Conservation (phyloP, 1,140 invertebrate species). For the Chlorops oryzae region DNA sequence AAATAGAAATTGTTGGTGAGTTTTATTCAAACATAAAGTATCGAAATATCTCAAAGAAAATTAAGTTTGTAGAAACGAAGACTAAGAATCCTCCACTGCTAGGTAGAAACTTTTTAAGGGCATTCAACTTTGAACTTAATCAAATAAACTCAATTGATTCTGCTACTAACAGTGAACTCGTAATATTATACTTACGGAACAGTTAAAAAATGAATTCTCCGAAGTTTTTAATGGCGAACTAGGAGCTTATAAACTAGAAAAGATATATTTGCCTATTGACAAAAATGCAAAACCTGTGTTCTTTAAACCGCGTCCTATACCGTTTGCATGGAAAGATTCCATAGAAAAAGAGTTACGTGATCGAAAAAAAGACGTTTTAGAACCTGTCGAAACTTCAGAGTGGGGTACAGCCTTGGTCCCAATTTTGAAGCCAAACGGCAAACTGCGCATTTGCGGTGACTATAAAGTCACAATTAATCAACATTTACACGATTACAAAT, state of each 20-base stretch:
- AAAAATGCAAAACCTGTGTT: not conserved
- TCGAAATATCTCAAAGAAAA: too few species aligned
- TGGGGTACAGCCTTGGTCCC: slow-evolving; percentile 6
- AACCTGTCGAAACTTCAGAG: not conserved
- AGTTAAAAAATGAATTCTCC: not conserved
- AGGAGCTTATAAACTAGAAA: not conserved
- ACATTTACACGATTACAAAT: slow-evolving; percentile 19
- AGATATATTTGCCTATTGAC: slow-evolving; percentile 1
- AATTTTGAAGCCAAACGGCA: not conserved
- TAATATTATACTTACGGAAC: not conserved
- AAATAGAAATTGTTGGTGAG: too few species aligned
- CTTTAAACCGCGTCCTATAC: not conserved
- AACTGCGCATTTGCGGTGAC: slow-evolving; percentile 1
- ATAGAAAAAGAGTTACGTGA: not conserved
- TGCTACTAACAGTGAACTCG: not conserved
- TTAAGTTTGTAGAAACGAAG: too few species aligned
- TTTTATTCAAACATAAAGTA: too few species aligned
- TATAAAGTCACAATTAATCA: slow-evolving; percentile 17
- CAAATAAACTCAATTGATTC: too few species aligned
- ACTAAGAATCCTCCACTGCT: too few species aligned
- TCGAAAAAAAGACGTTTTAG: not conserved
- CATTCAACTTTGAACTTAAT: too few species aligned
- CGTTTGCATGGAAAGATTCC: not conserved
- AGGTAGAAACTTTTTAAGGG: too few species aligned
- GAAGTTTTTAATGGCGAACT: not conserved